A percentile compares a stretch with the other conserved stretches of the same genome.
phyloP scores from a whole-genome alignment of 2,888 invertebrate species.

The Ctenicera cuprea region DNA sequence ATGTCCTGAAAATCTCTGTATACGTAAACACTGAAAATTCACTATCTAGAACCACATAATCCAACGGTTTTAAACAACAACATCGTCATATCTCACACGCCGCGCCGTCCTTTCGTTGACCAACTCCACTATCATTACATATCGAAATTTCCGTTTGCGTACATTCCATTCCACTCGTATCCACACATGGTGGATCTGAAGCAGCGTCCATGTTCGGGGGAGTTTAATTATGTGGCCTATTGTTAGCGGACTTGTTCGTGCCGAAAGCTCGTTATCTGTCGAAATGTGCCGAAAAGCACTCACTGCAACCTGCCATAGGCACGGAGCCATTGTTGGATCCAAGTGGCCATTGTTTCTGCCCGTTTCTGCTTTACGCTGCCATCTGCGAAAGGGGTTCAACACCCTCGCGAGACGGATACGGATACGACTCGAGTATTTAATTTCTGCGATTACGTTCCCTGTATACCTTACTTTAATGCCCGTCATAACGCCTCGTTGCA shows the following conservation, averaged over 20 bases:
- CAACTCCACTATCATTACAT: not conserved
- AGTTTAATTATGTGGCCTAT: constrained; percentile 57
- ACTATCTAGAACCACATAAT: too few relatives aligned
- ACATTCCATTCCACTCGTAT: constrained; percentile 2
- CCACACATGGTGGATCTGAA: constrained; percentile 22
- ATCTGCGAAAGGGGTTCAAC: constrained; percentile 51
- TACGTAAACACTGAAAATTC: too few relatives aligned
- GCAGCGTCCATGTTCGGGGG: constrained; percentile 32
- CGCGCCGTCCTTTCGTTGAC: too few relatives aligned
- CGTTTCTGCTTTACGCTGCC: constrained; percentile 53
- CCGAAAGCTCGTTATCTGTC: constrained; percentile 62
- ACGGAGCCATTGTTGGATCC: constrained; percentile 61
- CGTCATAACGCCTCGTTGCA: constrained; percentile 12
- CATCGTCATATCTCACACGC: too few relatives aligned
- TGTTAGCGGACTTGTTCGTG: constrained; percentile 57
- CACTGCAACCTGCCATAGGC: constrained; percentile 55
- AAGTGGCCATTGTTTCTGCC: constrained; percentile 58
- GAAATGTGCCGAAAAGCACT: constrained; percentile 61
- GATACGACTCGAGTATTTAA: constrained; percentile 46
- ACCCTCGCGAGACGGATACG: constrained; percentile 44
- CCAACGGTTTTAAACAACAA: too few relatives aligned
- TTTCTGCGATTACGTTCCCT: constrained; percentile 38
- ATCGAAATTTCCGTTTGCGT: constrained; percentile 16
- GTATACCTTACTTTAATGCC: constrained; percentile 30
- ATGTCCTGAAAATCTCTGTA: too few relatives aligned